Evolutionary conservation across 2,113 vertebrate species (phyloP), one percentile per base, ranked within the genome.

Genomic region (Ammospiza caudacuta): DNA sequence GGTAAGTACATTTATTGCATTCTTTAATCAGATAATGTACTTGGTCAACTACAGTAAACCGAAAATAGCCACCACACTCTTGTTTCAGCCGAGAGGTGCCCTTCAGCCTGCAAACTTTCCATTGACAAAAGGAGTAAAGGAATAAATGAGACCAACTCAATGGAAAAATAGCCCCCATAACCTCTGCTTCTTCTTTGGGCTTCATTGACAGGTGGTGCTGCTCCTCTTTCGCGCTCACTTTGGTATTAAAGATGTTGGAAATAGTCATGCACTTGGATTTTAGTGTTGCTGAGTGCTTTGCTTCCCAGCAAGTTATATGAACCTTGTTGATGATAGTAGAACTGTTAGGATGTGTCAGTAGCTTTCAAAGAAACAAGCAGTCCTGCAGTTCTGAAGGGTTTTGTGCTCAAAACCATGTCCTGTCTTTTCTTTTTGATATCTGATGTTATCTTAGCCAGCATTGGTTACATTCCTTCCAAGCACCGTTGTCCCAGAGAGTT

Each of bases 1-100:
- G 99, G 99, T 99, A 97, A 99, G 99, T 97, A 84, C 87, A 18
- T 89, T 96, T 86, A 91, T 20, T 94, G 88, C 90, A 27, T 96
- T 95, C 90, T 97, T 96, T 96, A 90, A 97, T 90, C 94, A 95
- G 94, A 78, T 95, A 96, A 95, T 89, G 85, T 78, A 33, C 81
- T 83, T 61, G 63, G 83, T 89, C 75, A 35, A 24, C 57, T 52
- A 12, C 79, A 57, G 83, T 77, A 70, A 83, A 77, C 93, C 90
- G 87, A 54, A 94, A 95, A 93, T 63, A 94, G 96, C 94, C n/a
- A 29, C 70, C 66, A 25, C 21, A 1, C 69, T 55, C 90, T 43
- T 61, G 61, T 93, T 95, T 89, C 83, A 59, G 81, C 33, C 2
- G 31, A 75, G 90, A 86, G 90, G 67, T 95, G 88, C 87, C 92